Base-by-base conservation (phyloP, 2,888 invertebrate species). In the Drosophila borborema region DNA sequence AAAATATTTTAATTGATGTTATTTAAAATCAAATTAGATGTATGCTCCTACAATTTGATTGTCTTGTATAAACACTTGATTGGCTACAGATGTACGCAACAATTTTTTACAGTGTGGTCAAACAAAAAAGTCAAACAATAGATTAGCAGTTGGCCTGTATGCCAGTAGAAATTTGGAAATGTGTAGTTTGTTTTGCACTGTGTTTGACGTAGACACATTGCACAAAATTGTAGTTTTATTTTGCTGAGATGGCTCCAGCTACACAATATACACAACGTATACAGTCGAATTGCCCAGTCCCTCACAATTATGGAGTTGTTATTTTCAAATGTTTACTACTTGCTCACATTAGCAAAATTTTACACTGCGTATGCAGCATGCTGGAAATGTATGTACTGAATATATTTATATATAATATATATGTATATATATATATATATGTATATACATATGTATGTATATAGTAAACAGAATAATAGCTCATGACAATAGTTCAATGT, bases 201-300 rank as follows among this genome's bases (percentile, higher is more conserved):
- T 80, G 74, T 74, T 74, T 82, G 82, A 82, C 82, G 78, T 77
- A 71, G 81, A 82, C 83, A 82, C 73, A 82, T 82, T 74, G 75
- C 82, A 73, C 56, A 82, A 82, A 81, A 80, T 69, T 68, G 36
- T 70, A 71, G 56, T 46, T 40, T 46, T 63, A 67, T 74, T 66
- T 74, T 65, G 46, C 66, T 73, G 59, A 64, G 45, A 71, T 72
- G 28, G 41, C 41, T 28, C 40, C 23, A 40, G 28, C 40, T 8
- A 28, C 28, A 41, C n/a, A 55, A n/a, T n/a, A 28, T 28, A n/a
- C 54, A 40, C n/a, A n/a, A 41, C 5, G n/a, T 64, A 46, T 64
- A 63, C 53, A 53, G 48, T 28, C 61, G 36, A 36, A 60, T 28
- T 51, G 65, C 74, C 61, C 66, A 58, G 63, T 64, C 66, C 53